Evolutionary conservation across 1,140 invertebrate genomes (phyloP), one percentile per base, ranked within the genome.

Genomic region (Brevipalpus yothersi): DNA sequence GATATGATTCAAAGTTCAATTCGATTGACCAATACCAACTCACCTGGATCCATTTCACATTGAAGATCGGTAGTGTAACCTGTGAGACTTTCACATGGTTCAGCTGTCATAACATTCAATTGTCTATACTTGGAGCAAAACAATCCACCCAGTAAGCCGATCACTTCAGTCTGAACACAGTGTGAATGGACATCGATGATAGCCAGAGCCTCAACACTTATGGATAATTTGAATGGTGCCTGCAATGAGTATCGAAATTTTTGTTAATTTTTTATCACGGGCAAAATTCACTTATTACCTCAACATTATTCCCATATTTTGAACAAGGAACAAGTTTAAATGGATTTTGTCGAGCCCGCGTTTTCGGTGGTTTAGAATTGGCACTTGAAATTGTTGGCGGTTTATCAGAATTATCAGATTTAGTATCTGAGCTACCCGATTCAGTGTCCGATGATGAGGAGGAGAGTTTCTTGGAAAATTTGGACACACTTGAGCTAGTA

Each of bases 1-100:
- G n/a, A n/a, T n/a, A n/a, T n/a, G n/a, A n/a, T n/a, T n/a, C n/a
- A n/a, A n/a, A n/a, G n/a, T n/a, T n/a, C n/a, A n/a, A n/a, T n/a
- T n/a, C n/a, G n/a, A n/a, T n/a, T n/a, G n/a, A n/a, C n/a, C n/a
- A n/a, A n/a, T n/a, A n/a, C n/a, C 23, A n/a, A 51, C 49, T 65
- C 64, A 81, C 79, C 77, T 60, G 82, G 80, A 67, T 82, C 82
- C 79, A 83, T 83, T 63, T 84, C 82, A 68, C 82, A 83, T 69
- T 82, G 80, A 40, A 80, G 78, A 40, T 74, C 71, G 41, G 76
- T 79, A 8, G 56, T 58, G 9, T 19, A n/a, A 53, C 31, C 54
- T 61, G 79, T 75, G 19, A 73, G 67, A 68, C 72, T 80, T 65
- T 66, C 73, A 71, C 73, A 80, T 21, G 78, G 72, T 64, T 75